Evolutionary conservation across 2,113 vertebrate genomes (phyloP).

Genomic region (Pituophis catenifer): DNA sequence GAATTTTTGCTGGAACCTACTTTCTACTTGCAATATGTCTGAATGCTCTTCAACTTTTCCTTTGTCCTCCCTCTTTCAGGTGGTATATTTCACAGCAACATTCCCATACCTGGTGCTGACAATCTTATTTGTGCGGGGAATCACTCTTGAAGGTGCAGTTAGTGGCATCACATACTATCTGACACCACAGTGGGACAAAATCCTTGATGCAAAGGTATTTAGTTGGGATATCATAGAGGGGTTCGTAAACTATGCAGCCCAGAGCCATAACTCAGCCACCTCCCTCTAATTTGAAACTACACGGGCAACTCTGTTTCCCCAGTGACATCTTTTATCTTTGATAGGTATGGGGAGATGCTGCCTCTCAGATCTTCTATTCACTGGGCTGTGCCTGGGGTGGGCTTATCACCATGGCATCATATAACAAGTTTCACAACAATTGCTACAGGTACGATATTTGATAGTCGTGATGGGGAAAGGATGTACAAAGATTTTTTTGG

Average conservation of each 20-base stretch:
- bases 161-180: conserved; percentile 94
- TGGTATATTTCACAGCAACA: conserved; percentile 97
- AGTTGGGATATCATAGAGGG: rapidly evolving
- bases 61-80: conserved; percentile 65
- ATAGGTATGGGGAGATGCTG: conserved; percentile 96
- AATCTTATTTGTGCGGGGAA: conserved; percentile 93
- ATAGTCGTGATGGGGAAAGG: neutral
- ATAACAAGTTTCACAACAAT: conserved; percentile 99
- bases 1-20: neutral
- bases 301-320: neutral
- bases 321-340: neutral
- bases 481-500: neutral
- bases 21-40: neutral
- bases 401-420: conserved; percentile 98
- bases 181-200: conserved; percentile 97
- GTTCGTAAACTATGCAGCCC: neutral
- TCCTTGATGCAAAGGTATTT: conserved; percentile 92
- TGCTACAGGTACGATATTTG: conserved; percentile 84
- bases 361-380: conserved; percentile 98
- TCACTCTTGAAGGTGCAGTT: conserved; percentile 91
- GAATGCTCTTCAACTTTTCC: neutral
- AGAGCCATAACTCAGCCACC: too few species aligned
- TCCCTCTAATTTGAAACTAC: neutral
- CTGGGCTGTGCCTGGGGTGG: conserved; percentile 97
- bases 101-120: conserved; percentile 96